phyloP scores from a whole-genome alignment of 1,140 invertebrate genomes.

The Acromyrmex echinatior region DNA sequence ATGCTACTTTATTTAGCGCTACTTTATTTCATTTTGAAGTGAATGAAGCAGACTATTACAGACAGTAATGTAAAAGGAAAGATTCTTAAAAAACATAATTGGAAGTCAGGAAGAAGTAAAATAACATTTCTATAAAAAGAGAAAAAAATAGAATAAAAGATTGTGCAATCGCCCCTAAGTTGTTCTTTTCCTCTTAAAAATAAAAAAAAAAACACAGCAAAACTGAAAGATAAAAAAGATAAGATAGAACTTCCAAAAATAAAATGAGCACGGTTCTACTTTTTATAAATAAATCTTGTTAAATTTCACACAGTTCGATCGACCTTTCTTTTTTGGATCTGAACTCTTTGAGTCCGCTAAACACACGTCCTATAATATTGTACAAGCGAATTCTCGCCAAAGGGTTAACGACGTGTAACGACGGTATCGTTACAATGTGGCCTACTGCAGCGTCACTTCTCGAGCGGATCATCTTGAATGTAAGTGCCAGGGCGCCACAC shows the following conservation, averaged over 20 bases:
- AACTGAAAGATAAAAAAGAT: not conserved
- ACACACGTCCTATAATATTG: not conserved
- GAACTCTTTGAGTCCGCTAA: not conserved
- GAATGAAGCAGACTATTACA: not conserved
- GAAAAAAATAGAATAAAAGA: not conserved
- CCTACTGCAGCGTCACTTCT: conserved; percentile 27
- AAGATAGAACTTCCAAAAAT: conserved; percentile 3
- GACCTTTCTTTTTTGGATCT: not conserved
- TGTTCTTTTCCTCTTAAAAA: not conserved
- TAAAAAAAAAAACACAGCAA: not conserved
- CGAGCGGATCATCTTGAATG: conserved; percentile 55
- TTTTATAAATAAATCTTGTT: not conserved
- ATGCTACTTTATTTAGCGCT: conserved; percentile 1
- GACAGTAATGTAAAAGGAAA: not conserved
- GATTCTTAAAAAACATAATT: not conserved
- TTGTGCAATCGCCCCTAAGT: not conserved
- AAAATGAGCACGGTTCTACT: not conserved
- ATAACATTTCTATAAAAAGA: not conserved
- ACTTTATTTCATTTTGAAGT: not conserved
- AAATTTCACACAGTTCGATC: not conserved
- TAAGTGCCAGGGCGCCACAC: conserved; percentile 29
- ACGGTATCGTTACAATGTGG: conserved; percentile 18
- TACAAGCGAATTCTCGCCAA: not conserved
- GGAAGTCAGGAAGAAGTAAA: not conserved
- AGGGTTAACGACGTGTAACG: conserved; percentile 46